A percentile compares a stretch with the other conserved stretches of the same genome.
phyloP scores from a whole-genome alignment of 2,888 invertebrate species.

The Phaedon cochleariae region DNA sequence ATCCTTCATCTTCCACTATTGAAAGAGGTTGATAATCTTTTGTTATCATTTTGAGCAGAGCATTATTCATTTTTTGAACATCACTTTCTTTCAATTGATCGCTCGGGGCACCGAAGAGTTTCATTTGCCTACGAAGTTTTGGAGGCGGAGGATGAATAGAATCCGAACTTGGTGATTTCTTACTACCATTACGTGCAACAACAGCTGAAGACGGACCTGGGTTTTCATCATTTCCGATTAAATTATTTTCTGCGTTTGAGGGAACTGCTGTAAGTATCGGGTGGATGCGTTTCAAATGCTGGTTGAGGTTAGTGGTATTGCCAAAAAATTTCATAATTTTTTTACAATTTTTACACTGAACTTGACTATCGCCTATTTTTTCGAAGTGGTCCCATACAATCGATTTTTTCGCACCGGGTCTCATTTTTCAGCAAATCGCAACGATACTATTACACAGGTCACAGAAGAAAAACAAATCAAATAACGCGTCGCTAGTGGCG shows the following conservation, averaged over 20 bases:
- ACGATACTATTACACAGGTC: too few species aligned
- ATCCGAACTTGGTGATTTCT: not conserved
- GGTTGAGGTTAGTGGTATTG: constrained; percentile 33
- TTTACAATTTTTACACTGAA: constrained; percentile 17
- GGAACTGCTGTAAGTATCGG: not conserved
- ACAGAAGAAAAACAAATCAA: too few species aligned
- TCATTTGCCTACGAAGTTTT: constrained; percentile 3
- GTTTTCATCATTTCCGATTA: not conserved
- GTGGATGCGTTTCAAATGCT: constrained; percentile 30
- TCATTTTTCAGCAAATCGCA: not conserved
- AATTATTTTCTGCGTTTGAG: not conserved
- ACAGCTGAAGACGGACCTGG: constrained; percentile 3
- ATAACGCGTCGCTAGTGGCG: too few species aligned
- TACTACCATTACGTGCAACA: not conserved
- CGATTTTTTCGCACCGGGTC: not conserved
- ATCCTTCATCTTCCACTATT: constrained; percentile 47
- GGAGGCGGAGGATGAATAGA: not conserved
- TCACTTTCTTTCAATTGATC: constrained; percentile 3
- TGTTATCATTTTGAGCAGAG: constrained; percentile 39
- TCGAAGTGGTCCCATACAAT: not conserved
- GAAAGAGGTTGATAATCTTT: constrained; percentile 44
- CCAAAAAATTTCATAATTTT: constrained; percentile 27
- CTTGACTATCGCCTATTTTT: not conserved
- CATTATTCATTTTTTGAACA: constrained; percentile 27
- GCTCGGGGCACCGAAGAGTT: not conserved